Conservation (phyloP, 2,113 vertebrate genomes). For the Capreolus pygargus region DNA sequence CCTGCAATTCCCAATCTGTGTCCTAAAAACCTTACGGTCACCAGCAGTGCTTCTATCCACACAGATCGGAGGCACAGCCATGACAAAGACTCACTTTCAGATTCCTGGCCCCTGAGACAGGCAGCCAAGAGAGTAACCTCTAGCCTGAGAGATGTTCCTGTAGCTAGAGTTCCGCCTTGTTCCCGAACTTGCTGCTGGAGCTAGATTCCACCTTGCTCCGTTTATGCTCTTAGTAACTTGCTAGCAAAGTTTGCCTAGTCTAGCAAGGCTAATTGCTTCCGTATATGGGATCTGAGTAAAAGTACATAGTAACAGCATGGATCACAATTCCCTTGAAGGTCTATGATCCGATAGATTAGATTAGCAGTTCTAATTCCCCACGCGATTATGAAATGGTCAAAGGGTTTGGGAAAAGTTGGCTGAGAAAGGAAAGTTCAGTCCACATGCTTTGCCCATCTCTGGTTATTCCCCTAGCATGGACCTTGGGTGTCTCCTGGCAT, state of each 20-base stretch:
- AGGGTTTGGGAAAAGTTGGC: background rate
- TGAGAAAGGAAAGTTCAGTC: background rate
- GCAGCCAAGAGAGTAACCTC: background rate
- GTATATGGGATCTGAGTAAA: background rate
- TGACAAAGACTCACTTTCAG: background rate
- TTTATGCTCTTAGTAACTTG: background rate
- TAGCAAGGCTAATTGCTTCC: background rate
- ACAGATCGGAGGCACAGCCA: background rate
- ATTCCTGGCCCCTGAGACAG: background rate
- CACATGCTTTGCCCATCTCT: background rate
- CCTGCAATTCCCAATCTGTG: background rate
- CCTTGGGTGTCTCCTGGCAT: background rate
- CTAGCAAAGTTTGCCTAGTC: background rate
- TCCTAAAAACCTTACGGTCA: background rate
- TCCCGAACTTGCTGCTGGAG: background rate
- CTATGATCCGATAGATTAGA: background rate
- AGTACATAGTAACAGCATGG: background rate
- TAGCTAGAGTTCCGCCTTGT: background rate
- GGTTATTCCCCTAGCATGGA: background rate
- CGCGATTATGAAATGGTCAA: fast-evolving
- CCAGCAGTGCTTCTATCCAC: background rate
- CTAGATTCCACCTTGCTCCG: background rate
- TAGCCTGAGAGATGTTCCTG: background rate
- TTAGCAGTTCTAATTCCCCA: background rate
- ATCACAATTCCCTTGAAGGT: background rate